Conservation (phyloP, 2,797 vertebrate genomes). For the Glyptemys insculpta region DNA sequence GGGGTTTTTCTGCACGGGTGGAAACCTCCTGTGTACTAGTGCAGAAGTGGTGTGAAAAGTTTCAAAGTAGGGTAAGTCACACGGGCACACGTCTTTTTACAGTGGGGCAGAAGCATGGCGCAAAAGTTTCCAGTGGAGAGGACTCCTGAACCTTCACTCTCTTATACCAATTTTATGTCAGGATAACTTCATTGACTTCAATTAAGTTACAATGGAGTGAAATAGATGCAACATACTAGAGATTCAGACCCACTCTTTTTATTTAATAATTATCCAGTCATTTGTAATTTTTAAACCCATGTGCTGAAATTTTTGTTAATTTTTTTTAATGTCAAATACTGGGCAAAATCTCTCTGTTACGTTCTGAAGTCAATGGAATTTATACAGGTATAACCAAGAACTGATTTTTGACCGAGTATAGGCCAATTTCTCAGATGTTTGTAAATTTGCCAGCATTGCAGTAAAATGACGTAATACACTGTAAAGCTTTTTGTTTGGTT, state of each 20-base stretch:
- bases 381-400: not conserved
- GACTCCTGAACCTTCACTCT: not conserved
- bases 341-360: constrained; percentile 19
- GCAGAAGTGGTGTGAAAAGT: not conserved
- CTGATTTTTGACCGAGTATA: not conserved
- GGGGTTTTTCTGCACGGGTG: not conserved
- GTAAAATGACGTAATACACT: not conserved
- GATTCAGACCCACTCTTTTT: not conserved
- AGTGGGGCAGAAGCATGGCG: not conserved
- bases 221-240: not conserved
- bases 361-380: not conserved
- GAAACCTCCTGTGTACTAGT: not conserved
- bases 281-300: not conserved
- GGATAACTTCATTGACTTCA: not conserved
- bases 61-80: not conserved
- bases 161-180: not conserved
- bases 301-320: not conserved
- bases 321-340: not conserved
- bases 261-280: not conserved
- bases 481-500: not conserved
- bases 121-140: not conserved
- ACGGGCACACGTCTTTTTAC: not conserved
- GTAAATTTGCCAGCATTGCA: not conserved
- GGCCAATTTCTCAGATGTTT: not conserved
- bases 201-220: not conserved